Evolutionary conservation across 2,113 vertebrate genomes (phyloP).

Genomic region (Nothocercus julius): DNA sequence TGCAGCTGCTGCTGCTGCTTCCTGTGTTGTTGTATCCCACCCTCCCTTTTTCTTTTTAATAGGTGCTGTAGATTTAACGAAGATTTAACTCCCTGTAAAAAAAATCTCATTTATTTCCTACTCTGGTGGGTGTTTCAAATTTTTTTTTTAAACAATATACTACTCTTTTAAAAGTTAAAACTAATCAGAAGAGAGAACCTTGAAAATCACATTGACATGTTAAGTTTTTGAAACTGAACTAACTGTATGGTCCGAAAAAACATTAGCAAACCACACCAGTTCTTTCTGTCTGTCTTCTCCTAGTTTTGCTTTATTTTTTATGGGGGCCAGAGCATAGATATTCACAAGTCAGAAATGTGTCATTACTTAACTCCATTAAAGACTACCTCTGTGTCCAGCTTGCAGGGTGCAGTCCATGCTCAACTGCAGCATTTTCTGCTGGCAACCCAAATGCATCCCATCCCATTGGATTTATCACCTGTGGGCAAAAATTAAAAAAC

Average conservation of each 20-base stretch:
- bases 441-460: slow-evolving; percentile 98
- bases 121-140: not conserved
- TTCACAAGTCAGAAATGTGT: not conserved
- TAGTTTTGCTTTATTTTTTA: not conserved
- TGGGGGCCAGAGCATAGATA: not conserved
- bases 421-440: slow-evolving; percentile 95
- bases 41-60: too few relatives aligned
- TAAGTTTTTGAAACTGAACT: not conserved
- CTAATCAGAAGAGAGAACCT: not conserved
- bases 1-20: too few relatives aligned
- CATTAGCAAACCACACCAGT: not conserved
- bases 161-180: not conserved
- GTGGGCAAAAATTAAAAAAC: not conserved
- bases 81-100: not conserved
- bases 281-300: not conserved
- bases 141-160: not conserved
- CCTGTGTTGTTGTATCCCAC: too few relatives aligned
- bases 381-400: slow-evolving; percentile 91
- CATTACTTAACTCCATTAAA: not conserved
- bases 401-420: slow-evolving; percentile 88
- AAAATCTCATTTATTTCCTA: slow-evolving; percentile 19
- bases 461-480: slow-evolving; percentile 98
- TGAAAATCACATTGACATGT: not conserved
- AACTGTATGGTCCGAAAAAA: not conserved
- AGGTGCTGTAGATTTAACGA: not conserved